phyloP scores from a whole-genome alignment of 2,113 vertebrate genomes.

The Limnothrissa miodon region DNA sequence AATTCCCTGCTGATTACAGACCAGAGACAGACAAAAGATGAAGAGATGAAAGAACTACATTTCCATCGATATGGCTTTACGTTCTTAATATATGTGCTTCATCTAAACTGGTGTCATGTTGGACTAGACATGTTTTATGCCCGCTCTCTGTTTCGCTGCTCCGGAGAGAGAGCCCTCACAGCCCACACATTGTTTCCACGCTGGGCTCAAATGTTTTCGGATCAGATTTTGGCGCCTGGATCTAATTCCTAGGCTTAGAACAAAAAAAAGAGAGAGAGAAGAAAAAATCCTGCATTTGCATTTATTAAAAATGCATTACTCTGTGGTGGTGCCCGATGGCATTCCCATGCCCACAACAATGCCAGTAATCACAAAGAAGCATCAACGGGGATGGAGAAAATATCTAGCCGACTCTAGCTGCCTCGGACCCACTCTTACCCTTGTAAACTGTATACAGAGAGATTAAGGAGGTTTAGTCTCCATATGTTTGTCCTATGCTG shows the following conservation, averaged over 20 bases:
- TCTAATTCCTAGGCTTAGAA: slow-evolving; percentile 33
- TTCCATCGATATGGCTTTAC: slow-evolving; percentile 1
- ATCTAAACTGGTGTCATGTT: slow-evolving; percentile 5
- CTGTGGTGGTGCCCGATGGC: background rate
- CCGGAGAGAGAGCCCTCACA: slow-evolving; percentile 29
- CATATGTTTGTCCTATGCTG: background rate
- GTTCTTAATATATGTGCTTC: background rate
- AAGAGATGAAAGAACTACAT: background rate
- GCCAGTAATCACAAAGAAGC: background rate
- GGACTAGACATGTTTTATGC: background rate
- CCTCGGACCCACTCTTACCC: background rate
- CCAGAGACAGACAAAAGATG: background rate
- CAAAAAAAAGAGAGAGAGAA: background rate
- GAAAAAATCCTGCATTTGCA: background rate
- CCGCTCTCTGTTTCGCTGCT: background rate
- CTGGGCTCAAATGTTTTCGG: slow-evolving; percentile 31
- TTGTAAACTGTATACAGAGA: background rate
- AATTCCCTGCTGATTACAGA: background rate
- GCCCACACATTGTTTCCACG: slow-evolving; percentile 39
- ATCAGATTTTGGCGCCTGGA: slow-evolving; percentile 34
- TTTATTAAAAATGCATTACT: background rate
- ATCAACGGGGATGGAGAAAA: background rate
- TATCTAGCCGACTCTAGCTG: background rate
- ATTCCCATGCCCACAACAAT: background rate
- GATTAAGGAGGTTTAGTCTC: background rate